phyloP scores from a whole-genome alignment of 2,113 vertebrate species.

The Phodopus roborovskii region DNA sequence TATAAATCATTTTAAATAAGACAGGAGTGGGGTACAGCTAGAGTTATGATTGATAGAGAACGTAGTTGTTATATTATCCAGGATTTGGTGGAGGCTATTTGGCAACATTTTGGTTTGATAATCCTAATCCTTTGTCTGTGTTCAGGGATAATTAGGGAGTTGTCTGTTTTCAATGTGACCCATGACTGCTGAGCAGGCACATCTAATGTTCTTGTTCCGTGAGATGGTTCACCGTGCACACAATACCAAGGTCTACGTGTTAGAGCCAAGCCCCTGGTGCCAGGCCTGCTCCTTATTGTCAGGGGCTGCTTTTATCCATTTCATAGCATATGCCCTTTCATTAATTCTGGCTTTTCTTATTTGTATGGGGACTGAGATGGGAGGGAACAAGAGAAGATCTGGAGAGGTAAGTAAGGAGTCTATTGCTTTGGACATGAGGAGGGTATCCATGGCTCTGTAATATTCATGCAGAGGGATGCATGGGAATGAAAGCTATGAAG shows the following conservation, averaged over 20 bases:
- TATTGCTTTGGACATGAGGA: background rate
- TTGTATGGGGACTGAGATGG: background rate
- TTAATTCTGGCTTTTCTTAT: background rate
- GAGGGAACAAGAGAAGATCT: background rate
- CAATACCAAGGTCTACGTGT: background rate
- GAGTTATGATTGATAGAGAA: background rate
- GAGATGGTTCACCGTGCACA: background rate
- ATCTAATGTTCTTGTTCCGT: background rate
- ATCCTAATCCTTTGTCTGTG: background rate
- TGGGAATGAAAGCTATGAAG: background rate
- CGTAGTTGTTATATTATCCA: background rate
- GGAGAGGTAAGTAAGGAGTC: background rate
- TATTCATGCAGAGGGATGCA: background rate
- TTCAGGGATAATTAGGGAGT: background rate
- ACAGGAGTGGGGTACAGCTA: background rate
- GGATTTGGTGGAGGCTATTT: background rate
- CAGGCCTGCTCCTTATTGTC: background rate
- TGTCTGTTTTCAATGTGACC: background rate
- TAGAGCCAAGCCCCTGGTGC: background rate
- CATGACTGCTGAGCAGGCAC: background rate
- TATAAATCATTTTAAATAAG: background rate
- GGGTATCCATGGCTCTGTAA: background rate
- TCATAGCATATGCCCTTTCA: background rate
- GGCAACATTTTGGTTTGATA: background rate
- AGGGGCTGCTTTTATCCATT: background rate